Conservation (phyloP, 2,113 vertebrate genomes). For the Nerophis lumbriciformis region DNA sequence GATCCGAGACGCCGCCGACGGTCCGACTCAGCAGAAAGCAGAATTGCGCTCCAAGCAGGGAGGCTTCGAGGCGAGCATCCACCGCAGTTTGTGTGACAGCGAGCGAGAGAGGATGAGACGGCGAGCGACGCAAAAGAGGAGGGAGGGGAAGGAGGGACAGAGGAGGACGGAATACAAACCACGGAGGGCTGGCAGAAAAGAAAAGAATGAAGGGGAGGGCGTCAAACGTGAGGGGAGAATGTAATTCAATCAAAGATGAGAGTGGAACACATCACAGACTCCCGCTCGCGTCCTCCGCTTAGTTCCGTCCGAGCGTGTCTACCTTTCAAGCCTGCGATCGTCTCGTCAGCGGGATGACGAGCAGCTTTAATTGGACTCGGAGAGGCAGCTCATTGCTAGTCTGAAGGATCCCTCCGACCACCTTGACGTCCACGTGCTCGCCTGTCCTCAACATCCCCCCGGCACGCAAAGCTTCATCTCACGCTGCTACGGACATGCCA, state of each 20-base stretch:
- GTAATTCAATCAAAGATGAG: constrained; percentile 47
- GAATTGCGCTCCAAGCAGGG: constrained; percentile 53
- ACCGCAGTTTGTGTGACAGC: constrained; percentile 59
- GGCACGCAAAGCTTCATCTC: no score
- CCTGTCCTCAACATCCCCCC: constrained; percentile 5
- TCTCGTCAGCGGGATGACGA: constrained; percentile 32
- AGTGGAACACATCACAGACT: constrained; percentile 6
- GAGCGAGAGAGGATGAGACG: constrained; percentile 62
- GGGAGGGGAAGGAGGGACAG: constrained; percentile 32
- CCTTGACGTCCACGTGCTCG: constrained; percentile 27
- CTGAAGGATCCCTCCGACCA: constrained; percentile 24
- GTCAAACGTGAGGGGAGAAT: constrained; percentile 40
- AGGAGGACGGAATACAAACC: constrained; percentile 55
- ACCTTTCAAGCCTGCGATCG: constrained; percentile 22
- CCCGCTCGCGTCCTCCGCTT: constrained; percentile 12
- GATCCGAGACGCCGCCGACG: constrained; percentile 28
- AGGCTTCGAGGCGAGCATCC: constrained; percentile 59
- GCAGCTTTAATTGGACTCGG: constrained; percentile 31
- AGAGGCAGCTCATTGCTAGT: constrained; percentile 30
- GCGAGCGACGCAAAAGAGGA: constrained; percentile 39
- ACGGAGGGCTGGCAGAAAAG: constrained; percentile 30
- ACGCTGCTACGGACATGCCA: constrained; percentile 1
- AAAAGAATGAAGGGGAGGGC: constrained; percentile 15
- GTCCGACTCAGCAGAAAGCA: constrained; percentile 36
- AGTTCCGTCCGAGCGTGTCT: constrained; percentile 17